These are phyloP conservation scores for Lepus timidus DNA, from an alignment of 2,113 vertebrate species.

Conservation along the genomic window DNA sequence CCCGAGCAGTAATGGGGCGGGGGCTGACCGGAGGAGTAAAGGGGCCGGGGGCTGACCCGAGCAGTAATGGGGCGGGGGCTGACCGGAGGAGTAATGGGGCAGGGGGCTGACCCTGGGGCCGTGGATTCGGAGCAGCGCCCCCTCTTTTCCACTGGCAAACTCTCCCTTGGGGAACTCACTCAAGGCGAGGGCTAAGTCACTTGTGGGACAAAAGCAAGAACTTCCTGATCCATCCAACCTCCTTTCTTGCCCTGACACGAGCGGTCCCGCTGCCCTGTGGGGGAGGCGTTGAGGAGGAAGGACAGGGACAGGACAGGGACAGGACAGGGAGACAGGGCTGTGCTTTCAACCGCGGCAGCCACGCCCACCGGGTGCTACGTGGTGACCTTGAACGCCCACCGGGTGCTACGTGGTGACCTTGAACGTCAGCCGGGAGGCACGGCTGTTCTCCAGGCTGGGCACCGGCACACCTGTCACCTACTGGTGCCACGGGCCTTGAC, in stretches of 20 bases:
- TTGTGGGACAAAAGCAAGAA: neutral
- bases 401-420: neutral
- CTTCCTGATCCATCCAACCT: neutral
- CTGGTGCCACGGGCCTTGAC: neutral
- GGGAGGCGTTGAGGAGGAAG: neutral
- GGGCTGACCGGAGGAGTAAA: too few species aligned
- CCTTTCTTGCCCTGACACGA: neutral
- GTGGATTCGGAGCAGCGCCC: neutral
- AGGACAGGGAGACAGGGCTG: neutral
- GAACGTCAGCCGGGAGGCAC: neutral
- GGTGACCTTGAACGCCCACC: neutral
- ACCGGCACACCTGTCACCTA: neutral
- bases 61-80: too few species aligned
- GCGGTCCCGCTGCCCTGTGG: neutral
- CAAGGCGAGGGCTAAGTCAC: neutral
- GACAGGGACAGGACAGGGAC: neutral
- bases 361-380: neutral
- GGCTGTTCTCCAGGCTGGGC: conserved; percentile 10
- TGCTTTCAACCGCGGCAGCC: neutral
- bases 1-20: too few species aligned
- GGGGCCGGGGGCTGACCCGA: too few species aligned
- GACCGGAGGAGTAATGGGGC: neutral
- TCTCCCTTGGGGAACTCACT: neutral
- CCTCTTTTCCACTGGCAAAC: neutral
- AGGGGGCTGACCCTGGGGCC: neutral